Evolutionary conservation across 2,888 invertebrate genomes (phyloP).

Genomic region (Colletes collaris): DNA sequence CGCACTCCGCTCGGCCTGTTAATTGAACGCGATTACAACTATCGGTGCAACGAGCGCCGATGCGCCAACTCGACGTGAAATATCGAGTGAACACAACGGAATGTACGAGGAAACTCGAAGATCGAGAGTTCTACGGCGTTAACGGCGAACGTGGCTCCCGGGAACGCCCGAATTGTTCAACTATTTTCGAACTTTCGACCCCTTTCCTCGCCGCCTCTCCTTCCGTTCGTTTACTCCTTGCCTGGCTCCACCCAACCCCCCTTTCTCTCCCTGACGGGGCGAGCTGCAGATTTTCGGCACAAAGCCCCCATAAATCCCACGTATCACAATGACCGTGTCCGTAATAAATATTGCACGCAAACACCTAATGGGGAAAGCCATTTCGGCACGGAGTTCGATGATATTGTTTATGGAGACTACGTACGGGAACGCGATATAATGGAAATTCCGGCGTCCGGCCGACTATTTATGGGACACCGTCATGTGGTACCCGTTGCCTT

Average conservation of each 20-base stretch:
- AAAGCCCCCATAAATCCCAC: conserved; percentile 60
- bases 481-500: conserved; percentile 62
- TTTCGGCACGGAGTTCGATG: conserved; percentile 72
- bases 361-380: conserved; percentile 73
- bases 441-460: conserved; percentile 76
- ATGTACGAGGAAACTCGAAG: not conserved
- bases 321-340: conserved; percentile 67
- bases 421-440: conserved; percentile 77
- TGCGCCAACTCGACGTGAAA: conserved; percentile 21
- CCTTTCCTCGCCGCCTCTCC: too few species aligned
- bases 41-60: conserved; percentile 2
- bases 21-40: conserved; percentile 44
- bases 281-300: conserved; percentile 45
- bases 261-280: not conserved
- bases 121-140: conserved; percentile 12
- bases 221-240: not conserved
- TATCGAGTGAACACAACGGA: conserved; percentile 21
- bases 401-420: conserved; percentile 78
- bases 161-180: conserved; percentile 21
- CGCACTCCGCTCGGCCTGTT: conserved; percentile 19
- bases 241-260: too few species aligned
- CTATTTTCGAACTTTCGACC: conserved; percentile 31
- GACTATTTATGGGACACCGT: conserved; percentile 76
- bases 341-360: conserved; percentile 75
- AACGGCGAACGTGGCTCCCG: too few species aligned